Base-by-base conservation (phyloP, 2,888 invertebrate genomes). In the Pyrrhopygopsis socrates region DNA sequence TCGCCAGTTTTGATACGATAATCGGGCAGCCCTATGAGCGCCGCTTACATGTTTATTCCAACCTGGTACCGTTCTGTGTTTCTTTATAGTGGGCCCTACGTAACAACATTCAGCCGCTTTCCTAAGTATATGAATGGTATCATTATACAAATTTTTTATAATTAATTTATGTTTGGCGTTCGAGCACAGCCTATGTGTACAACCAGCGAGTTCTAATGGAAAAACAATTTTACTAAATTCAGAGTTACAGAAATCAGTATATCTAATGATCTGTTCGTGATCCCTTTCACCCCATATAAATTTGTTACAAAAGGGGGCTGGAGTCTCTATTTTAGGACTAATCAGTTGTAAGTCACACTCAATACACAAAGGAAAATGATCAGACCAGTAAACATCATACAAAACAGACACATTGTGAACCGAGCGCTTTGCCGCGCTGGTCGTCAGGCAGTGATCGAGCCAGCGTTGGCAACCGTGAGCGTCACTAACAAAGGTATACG, bases 41-140 rank as follows among this genome's bases (percentile, higher is more conserved):
- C 60, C 75, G 63, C 75, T 75, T n/a, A 75, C 75, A 41, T 75
- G n/a, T 20, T 41, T 75, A 38, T 75, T 75, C 75, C 75, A 63
- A n/a, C 75, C 75, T 6, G 75, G 60, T 63, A 75, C 75, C 27
- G 34, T 22, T 38, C n/a, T 78, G 24, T 18, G 15, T 34, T 70
- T 78, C 45, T 38, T 70, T 6, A 30, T n/a, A 27, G 11, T 4
- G 18, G 58, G 54, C 18, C 68, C 38, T 60, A 15, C 15, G n/a
- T 70, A 70, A 27, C 70, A 34, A 30, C 8, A 18, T 24, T 73
- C 30, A 2, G 71, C 71, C 8, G 71, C 71, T n/a, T 13, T 29
- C 9, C 71, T 73, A 9, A 73, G 71, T n/a, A 73, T 73, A 15
- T 22, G 1, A 8, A 73, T 22, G 30, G 54, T 73, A 8, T 8